Evolutionary conservation across 2,888 invertebrate genomes (phyloP), one percentile per base, ranked within the genome.

Genomic region (Clanis bilineata): DNA sequence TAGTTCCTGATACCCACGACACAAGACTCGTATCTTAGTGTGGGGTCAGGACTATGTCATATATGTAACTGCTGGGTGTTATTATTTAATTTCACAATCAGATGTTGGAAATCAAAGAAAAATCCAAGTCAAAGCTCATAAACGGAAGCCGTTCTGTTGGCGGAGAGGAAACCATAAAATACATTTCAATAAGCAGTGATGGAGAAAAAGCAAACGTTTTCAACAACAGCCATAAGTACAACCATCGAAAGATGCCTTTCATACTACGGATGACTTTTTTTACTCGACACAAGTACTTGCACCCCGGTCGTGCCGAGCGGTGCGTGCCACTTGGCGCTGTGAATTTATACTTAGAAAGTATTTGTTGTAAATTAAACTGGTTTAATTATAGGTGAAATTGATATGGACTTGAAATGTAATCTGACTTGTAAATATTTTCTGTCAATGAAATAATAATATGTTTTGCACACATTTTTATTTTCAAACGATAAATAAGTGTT

Each of bases 211-310:
- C 55, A 22, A 58, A 56, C 56, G 18, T 9, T 57, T 57, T 23
- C 18, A 23, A 57, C 36, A 47, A 47, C 32, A 45, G 15, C 45
- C 38, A 47, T 47, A 47, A 38, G 45, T 44, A 57, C 45, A 38
- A 25, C 21, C 54, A 60, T 57, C 36, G 51, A 43, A 47, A 47
- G 45, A 57, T 57, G 45, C 57, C 57, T 57, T 45, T 47, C 57
- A 60, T 64, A 62, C 60, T 47, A 36, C 25, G 45, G 57, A 38
- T 57, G 55, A 56, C 28, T 36, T 28, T 63, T 70, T 67, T 67
- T 66, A 58, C 43, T 44, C 61, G 65, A 66, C 63, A 61, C 65
- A 62, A 58, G 58, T 62, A 58, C 60, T 56, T 57, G 62, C 38
- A 51, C 45, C 61, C 56, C 36, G 51, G 18, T 51, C 45, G 45